Percentiles rank a stretch among this genome's conserved stretches.
These are phyloP conservation scores for Aphelocoma coerulescens DNA, from an alignment of 2,113 vertebrate species.

Conservation along the genomic window DNA sequence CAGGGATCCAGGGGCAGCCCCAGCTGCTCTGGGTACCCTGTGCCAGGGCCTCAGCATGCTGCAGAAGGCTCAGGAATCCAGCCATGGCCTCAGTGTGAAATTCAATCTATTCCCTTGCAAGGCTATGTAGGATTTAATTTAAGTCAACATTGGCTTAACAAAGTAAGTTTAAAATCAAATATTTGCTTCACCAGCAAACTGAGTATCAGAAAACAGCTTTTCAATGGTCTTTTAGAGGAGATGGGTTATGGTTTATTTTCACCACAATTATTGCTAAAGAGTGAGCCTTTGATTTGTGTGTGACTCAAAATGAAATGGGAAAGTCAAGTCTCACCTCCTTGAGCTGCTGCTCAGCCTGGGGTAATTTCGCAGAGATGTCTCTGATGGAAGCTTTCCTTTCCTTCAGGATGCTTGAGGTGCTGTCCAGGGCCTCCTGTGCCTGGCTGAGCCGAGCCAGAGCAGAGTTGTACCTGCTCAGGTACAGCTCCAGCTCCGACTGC, in stretches of 20 bases:
- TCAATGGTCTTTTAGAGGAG: neutral
- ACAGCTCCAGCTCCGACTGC: conserved; percentile 91
- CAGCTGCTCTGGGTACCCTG: neutral
- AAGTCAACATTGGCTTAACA: neutral
- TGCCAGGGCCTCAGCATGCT: neutral
- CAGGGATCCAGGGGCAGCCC: neutral
- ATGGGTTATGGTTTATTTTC: neutral
- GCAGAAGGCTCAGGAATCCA: neutral
- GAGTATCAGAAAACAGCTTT: neutral
- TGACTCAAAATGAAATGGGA: fast-evolving
- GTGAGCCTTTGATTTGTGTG: neutral
- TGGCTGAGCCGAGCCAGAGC: conserved; percentile 83
- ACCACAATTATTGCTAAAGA: fast-evolving
- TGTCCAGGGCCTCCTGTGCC: conserved; percentile 78
- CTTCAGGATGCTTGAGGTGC: conserved; percentile 77
- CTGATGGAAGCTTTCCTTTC: conserved; percentile 82
- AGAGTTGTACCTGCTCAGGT: conserved; percentile 85
- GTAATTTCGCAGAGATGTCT: conserved; percentile 79
- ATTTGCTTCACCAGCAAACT: neutral
- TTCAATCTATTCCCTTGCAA: neutral
- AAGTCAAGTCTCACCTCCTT: conserved; percentile 75
- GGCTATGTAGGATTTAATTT: neutral
- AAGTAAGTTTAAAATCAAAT: neutral
- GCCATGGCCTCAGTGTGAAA: neutral
- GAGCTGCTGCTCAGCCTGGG: conserved; percentile 78